A percentile compares a stretch with the other conserved stretches of the same genome.
Evolutionary conservation across 2,797 vertebrate species (phyloP).

Genomic region (Falco columbarius): DNA sequence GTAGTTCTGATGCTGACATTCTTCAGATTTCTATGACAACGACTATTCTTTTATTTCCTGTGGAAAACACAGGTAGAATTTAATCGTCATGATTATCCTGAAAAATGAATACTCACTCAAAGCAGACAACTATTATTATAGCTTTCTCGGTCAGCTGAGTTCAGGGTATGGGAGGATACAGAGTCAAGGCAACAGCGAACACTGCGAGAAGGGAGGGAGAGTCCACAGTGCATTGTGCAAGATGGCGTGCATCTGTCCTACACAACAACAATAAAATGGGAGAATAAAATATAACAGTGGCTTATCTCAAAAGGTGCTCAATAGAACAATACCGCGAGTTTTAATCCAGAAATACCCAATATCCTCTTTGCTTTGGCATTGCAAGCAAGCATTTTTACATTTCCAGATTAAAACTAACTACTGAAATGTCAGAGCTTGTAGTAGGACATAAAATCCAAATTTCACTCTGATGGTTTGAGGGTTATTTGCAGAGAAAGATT

Average conservation of each 20-base stretch:
- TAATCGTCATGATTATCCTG: neutral
- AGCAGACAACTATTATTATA: neutral
- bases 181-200: neutral
- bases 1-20: neutral
- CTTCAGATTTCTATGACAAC: neutral
- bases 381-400: neutral
- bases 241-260: neutral
- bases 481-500: neutral
- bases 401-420: neutral
- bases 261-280: neutral
- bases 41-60: neutral
- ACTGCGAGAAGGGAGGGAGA: accelerated
- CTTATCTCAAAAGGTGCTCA: neutral
- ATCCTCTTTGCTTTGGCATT: neutral
- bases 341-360: neutral
- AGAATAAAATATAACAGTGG: neutral
- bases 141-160: neutral
- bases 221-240: neutral
- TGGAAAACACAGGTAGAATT: neutral
- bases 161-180: neutral
- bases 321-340: accelerated
- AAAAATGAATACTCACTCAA: neutral
- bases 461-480: neutral
- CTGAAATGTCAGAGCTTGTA: neutral
- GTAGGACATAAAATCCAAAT: neutral